phyloP scores from a whole-genome alignment of 1,140 invertebrate genomes.

The Caenorhabditis brenneri region DNA sequence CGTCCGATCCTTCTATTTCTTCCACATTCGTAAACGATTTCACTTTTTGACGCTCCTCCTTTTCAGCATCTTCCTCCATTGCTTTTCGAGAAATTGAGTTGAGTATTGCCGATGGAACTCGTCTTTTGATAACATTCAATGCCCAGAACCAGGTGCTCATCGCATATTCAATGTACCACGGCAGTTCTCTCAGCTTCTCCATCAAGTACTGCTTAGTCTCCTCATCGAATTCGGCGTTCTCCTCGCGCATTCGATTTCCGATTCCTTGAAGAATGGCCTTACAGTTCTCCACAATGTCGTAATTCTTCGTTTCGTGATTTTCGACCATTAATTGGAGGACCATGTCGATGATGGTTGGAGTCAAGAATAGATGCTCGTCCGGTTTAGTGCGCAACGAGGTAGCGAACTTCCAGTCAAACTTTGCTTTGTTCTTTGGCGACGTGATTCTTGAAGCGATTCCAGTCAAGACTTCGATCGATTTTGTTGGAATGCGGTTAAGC shows the following conservation, averaged over 20 bases:
- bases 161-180: background rate
- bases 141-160: background rate
- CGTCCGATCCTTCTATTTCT: background rate
- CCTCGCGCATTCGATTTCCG: background rate
- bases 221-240: background rate
- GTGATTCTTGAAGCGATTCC: background rate
- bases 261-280: background rate
- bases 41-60: background rate
- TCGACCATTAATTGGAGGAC: background rate
- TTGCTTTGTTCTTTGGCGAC: background rate
- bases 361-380: background rate
- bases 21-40: background rate
- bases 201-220: background rate
- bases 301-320: background rate
- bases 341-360: background rate
- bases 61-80: background rate
- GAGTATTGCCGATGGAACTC: background rate
- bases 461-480: background rate
- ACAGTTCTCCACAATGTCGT: background rate
- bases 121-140: background rate
- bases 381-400: background rate
- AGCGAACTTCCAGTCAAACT: background rate
- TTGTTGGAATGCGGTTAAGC: background rate
- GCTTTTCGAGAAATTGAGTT: background rate
- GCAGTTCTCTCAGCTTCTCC: background rate